These are phyloP conservation scores for Acheta domesticus DNA, from an alignment of 2,888 invertebrate genomes.

Conservation along the genomic window DNA sequence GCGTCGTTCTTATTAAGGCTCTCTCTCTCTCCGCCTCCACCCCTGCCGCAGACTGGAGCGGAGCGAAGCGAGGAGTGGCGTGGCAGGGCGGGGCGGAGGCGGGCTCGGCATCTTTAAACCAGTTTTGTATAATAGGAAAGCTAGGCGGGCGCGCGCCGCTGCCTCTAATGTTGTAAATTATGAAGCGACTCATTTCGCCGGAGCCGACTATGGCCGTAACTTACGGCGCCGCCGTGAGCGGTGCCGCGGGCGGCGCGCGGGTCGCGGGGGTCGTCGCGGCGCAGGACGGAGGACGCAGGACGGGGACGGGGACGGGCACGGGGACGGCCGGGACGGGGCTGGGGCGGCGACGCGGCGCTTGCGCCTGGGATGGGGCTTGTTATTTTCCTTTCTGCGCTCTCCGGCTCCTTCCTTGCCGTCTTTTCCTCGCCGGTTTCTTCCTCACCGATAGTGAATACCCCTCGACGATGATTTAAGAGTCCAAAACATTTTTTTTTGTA, in stretches of 20 bases:
- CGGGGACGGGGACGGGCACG: too few species aligned
- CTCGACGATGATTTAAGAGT: neutral
- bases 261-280: neutral
- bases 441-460: neutral
- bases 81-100: neutral
- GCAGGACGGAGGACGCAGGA: neutral
- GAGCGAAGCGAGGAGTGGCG: neutral
- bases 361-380: neutral
- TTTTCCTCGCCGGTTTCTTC: neutral
- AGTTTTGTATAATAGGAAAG: slow-evolving; percentile 18
- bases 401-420: neutral
- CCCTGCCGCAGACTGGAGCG: neutral
- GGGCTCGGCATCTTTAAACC: slow-evolving; percentile 3
- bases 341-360: too few species aligned
- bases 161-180: slow-evolving; percentile 18
- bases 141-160: slow-evolving; percentile 5
- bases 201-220: slow-evolving; percentile 4
- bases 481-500: neutral
- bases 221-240: neutral
- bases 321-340: too few species aligned
- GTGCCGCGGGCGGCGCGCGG: neutral
- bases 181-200: slow-evolving; percentile 10
- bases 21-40: too few species aligned
- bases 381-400: neutral
- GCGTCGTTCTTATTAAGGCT: too few species aligned